Conservation (phyloP, 92 coral and sea anemone species). For the Palythoa grandiflora region DNA sequence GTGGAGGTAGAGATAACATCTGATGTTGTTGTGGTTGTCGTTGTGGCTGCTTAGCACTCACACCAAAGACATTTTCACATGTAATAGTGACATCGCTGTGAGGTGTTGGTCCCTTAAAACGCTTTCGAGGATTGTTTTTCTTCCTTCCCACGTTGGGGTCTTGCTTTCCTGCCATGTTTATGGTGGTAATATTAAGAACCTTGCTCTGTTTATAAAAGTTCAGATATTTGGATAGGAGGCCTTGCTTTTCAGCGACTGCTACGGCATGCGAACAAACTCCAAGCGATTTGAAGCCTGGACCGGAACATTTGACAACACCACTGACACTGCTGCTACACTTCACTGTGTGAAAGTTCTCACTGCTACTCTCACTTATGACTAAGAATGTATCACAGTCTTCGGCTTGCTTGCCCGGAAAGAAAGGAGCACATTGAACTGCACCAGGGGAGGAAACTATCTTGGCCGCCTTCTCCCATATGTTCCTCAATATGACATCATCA, state of each 20-base stretch:
- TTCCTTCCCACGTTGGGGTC: constrained; percentile 63
- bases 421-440: constrained; percentile 67
- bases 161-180: constrained; percentile 64
- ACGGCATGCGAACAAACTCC: constrained; percentile 64
- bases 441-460: constrained; percentile 41
- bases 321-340: constrained; percentile 49
- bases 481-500: constrained; percentile 42
- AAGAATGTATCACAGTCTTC: constrained; percentile 44
- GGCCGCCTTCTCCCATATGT: constrained; percentile 66
- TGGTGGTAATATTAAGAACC: constrained; percentile 52
- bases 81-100: too few relatives aligned
- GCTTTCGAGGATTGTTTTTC: constrained; percentile 54
- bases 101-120: constrained; percentile 64
- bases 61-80: too few relatives aligned
- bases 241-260: constrained; percentile 67
- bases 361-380: constrained; percentile 59
- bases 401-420: constrained; percentile 31
- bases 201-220: constrained; percentile 33
- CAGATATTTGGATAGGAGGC: constrained; percentile 42
- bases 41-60: too few relatives aligned
- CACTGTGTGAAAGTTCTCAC: constrained; percentile 59
- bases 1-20: too few relatives aligned
- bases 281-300: constrained; percentile 69
- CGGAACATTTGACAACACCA: constrained; percentile 57
- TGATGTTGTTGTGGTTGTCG: too few relatives aligned